Evolutionary conservation across 1,140 invertebrate genomes (phyloP), one percentile per base, ranked within the genome.

Genomic region (Bombus affinis): DNA sequence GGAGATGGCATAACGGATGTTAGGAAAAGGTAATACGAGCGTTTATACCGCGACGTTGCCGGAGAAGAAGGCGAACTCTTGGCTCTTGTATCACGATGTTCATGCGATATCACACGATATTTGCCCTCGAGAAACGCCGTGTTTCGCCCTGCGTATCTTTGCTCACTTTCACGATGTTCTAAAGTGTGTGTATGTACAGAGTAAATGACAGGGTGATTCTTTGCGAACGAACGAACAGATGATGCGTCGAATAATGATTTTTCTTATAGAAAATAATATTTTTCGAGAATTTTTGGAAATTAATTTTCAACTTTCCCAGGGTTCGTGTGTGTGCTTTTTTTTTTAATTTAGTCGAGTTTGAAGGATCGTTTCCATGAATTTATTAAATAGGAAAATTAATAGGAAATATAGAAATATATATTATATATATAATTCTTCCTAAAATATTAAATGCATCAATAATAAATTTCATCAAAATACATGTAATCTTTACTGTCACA

Each of bases 1-100:
- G 71, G 88, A 90, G 85, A 90, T 88, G 89, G 83, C 83, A 86
- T 91, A 91, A 91, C 88, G 90, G 85, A 86, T 82, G 76, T 86
- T 83, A 42, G 44, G 62, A 32, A 22, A 76, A 53, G 62, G 73
- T 83, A 83, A 83, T 83, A 53, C 47, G 47, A 53, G 47, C 73
- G 42, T 32, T 72, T 75, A 32, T 75, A 66, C 22, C 81, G 39
- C 57, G 70, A 42, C 32, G 9, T 32, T 37, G 65, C n/a, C 37
- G n/a, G 5, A 3, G 78, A 39, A 57, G 32, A 59, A 22, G 47
- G 18, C 37, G 28, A 42, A 35, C 68, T 25, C 37, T 18, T 13
- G 18, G 44, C 13, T 70, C n/a, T 59, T 12, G 15, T 59, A 81
- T 59, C 68, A 59, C 71, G 59, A 72, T 42, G 12, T 71, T 66